Conservation (phyloP, 2,113 vertebrate species). For the Myxocyprinus asiaticus region DNA sequence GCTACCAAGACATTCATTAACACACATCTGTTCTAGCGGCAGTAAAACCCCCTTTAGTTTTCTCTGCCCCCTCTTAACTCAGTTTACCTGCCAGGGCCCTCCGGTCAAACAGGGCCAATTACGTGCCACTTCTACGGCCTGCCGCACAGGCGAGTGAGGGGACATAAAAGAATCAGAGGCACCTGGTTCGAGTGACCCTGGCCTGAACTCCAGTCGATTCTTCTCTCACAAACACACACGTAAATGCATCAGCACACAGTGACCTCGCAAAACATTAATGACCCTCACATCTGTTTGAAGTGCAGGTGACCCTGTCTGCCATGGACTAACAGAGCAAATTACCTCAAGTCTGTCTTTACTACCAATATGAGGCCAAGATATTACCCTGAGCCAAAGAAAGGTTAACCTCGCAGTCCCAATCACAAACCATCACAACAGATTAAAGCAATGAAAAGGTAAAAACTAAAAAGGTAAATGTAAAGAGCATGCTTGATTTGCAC, state of each 20-base stretch:
- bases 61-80: conserved; percentile 16
- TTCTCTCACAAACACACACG: conserved; percentile 17
- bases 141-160: background rate
- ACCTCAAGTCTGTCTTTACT: conserved; percentile 48
- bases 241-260: conserved; percentile 25
- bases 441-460: conserved; percentile 19
- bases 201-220: conserved; percentile 45
- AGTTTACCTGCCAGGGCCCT: conserved; percentile 21
- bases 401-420: conserved; percentile 1
- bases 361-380: conserved; percentile 22
- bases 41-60: conserved; percentile 40
- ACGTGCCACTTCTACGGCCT: conserved; percentile 34
- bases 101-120: background rate
- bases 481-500: background rate
- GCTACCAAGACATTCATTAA: conserved; percentile 36
- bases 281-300: conserved; percentile 41
- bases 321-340: conserved; percentile 43
- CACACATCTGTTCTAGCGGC: conserved; percentile 44
- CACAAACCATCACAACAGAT: background rate
- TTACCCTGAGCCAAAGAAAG: conserved; percentile 11
- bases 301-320: conserved; percentile 40
- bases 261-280: conserved; percentile 46
- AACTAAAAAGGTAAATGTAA: background rate
- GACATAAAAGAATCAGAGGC: conserved; percentile 47
- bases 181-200: conserved; percentile 50